A percentile compares a stretch with the other conserved stretches of the same genome.
Evolutionary conservation across 2,888 invertebrate genomes (phyloP).

Genomic region (Cheilosia grossa): DNA sequence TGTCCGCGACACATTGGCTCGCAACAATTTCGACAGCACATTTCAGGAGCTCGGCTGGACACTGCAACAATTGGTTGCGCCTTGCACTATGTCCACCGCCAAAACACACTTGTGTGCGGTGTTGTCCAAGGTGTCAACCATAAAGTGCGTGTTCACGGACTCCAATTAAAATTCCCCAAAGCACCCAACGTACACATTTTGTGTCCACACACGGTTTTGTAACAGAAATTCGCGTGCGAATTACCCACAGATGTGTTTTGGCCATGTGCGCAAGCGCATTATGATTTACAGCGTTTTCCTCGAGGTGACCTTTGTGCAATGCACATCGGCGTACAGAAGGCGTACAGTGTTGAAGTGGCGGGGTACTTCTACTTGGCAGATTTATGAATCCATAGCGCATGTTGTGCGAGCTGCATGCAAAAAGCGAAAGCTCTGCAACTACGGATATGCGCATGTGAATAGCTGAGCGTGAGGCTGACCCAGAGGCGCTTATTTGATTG

Average conservation of each 20-base stretch:
- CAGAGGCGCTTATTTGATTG: slow-evolving; percentile 43
- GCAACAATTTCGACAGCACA: slow-evolving; percentile 31
- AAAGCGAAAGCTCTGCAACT: slow-evolving; percentile 64
- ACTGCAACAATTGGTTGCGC: slow-evolving; percentile 14
- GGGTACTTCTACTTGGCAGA: slow-evolving; percentile 40
- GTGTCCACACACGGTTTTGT: slow-evolving; percentile 36
- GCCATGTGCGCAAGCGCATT: slow-evolving; percentile 52
- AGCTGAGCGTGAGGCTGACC: slow-evolving; percentile 14
- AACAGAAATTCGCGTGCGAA: slow-evolving; percentile 68
- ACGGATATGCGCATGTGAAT: slow-evolving; percentile 6
- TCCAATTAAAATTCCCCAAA: slow-evolving; percentile 71
- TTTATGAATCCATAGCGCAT: slow-evolving; percentile 48
- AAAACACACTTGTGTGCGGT: slow-evolving; percentile 14
- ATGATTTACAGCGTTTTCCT: slow-evolving; percentile 60
- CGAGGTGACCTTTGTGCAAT: slow-evolving; percentile 52
- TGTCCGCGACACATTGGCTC: slow-evolving; percentile 26
- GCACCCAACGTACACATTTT: slow-evolving; percentile 45
- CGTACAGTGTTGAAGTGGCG: slow-evolving; percentile 48
- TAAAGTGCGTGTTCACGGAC: slow-evolving; percentile 57
- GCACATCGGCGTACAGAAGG: slow-evolving; percentile 1
- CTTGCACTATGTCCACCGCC: slow-evolving; percentile 6
- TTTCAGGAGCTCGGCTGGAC: slow-evolving; percentile 33
- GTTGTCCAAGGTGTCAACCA: slow-evolving; percentile 39
- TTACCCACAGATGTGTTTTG: slow-evolving; percentile 45
- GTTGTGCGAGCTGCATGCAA: slow-evolving; percentile 66